phyloP scores from a whole-genome alignment of 2,888 invertebrate species.

The Agriopis marginaria region DNA sequence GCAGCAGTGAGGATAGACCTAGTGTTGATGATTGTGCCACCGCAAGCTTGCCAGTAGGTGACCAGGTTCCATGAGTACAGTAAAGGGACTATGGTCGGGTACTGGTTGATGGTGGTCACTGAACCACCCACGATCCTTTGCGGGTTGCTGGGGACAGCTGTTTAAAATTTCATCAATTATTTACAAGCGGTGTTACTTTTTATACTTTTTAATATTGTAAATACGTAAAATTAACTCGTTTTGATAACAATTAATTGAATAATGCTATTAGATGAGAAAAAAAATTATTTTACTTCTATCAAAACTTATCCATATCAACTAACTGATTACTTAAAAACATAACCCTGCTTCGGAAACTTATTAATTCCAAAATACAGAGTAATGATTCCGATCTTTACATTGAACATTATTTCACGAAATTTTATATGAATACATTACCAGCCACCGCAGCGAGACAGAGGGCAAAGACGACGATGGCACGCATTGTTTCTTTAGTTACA shows the following conservation, averaged over 20 bases:
- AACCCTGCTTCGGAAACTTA: no score
- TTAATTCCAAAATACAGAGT: no score
- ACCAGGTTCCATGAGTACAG: slow-evolving; percentile 46
- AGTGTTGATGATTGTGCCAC: slow-evolving; percentile 54
- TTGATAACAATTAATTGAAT: no score
- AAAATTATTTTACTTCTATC: no score
- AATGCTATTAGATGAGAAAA: no score
- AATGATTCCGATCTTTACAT: no score
- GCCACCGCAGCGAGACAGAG: slow-evolving; percentile 38
- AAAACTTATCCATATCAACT: no score
- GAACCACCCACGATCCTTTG: slow-evolving; percentile 60
- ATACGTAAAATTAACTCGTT: no score
- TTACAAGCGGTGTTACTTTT: no score
- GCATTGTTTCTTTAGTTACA: slow-evolving; percentile 36
- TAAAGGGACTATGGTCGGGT: slow-evolving; percentile 51
- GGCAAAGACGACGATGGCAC: slow-evolving; percentile 35
- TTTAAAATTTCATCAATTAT: slow-evolving; percentile 3
- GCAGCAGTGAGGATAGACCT: slow-evolving; percentile 55
- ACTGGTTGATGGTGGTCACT: slow-evolving; percentile 50
- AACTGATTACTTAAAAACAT: no score
- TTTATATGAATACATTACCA: slow-evolving; percentile 36
- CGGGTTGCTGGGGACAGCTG: slow-evolving; percentile 47
- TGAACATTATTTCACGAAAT: not conserved
- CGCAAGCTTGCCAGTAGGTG: slow-evolving; percentile 51
- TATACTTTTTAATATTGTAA: no score